These are phyloP conservation scores for Anhinga rufa DNA, from an alignment of 2,113 vertebrate species.

Conservation along the genomic window DNA sequence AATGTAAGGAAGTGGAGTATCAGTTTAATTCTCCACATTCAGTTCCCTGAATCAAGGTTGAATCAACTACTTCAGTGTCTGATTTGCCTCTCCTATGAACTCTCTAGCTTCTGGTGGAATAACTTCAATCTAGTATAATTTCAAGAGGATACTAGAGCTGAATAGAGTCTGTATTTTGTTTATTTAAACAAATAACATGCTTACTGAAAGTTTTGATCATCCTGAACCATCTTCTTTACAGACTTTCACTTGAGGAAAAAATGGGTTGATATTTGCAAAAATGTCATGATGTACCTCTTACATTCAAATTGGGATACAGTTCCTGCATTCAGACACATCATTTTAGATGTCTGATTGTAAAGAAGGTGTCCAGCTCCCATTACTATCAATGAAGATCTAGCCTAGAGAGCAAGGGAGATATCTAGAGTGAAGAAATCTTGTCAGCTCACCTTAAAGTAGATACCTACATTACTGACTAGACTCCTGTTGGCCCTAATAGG, in stretches of 20 bases:
- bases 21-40: background rate
- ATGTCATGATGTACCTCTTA: too few relatives aligned
- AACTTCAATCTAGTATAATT: background rate
- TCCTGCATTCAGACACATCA: background rate
- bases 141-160: background rate
- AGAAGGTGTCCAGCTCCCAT: background rate
- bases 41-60: background rate
- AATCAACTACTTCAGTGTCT: background rate
- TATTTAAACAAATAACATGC: background rate
- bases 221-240: background rate
- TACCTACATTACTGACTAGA: background rate
- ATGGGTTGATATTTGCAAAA: background rate
- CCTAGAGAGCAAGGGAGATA: background rate
- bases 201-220: background rate
- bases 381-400: background rate
- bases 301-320: background rate
- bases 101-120: background rate
- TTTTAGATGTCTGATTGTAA: background rate
- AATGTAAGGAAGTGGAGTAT: background rate
- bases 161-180: background rate
- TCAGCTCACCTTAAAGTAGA: background rate
- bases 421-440: background rate
- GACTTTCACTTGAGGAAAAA: background rate
- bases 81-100: background rate
- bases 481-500: background rate